Base-by-base conservation (phyloP, 2,113 vertebrate genomes). In the Alaudala cheleensis region DNA sequence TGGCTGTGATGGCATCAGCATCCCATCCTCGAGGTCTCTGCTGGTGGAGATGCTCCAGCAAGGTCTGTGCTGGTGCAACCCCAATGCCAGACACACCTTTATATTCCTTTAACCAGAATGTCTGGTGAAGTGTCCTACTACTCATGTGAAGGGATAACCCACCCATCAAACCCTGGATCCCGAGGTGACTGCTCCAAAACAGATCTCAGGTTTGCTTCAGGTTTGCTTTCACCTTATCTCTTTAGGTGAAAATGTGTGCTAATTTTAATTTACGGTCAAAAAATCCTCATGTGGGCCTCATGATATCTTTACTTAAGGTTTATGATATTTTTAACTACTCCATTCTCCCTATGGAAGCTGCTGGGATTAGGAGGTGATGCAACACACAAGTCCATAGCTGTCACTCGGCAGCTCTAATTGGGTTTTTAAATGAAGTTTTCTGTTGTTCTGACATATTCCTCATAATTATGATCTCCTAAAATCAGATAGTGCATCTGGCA, bases 361-460 rank as follows among this genome's bases (percentile, higher is more conserved):
- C 73, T 86, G 73, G 60, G 70, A 67, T 31, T 44, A 44, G 66
- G 42, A 81, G 58, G 53, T 94, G 91, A 91, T 83, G 86, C 81
- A 97, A 91, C 49, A 51, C 34, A 12, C 6, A 10, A 33, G n/a
- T 42, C 78, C 5, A 21, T 69, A 83, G 71, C 71, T 89, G 81
- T 92, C 93, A 95, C 47, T 96, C 45, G 24, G 64, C 95, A 90
- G 85, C 20, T 91, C 95, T 96, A 93, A 95, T 86, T 86, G 81
- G 53, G 67, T 44, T 92, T 95, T 94, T 81, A 29, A 90, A 93
- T 88, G 77, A 88, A 85, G 74, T 87, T 91, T 96, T 91, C 92
- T 87, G 90, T 89, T 92, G 91, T 90, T 91, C 81, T 91, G 85
- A 81, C 81, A 93, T 93, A 95, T 81, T 89, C 73, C 74, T 91